phyloP scores from a whole-genome alignment of 1,140 invertebrate genomes.

The Solenopsis invicta region DNA sequence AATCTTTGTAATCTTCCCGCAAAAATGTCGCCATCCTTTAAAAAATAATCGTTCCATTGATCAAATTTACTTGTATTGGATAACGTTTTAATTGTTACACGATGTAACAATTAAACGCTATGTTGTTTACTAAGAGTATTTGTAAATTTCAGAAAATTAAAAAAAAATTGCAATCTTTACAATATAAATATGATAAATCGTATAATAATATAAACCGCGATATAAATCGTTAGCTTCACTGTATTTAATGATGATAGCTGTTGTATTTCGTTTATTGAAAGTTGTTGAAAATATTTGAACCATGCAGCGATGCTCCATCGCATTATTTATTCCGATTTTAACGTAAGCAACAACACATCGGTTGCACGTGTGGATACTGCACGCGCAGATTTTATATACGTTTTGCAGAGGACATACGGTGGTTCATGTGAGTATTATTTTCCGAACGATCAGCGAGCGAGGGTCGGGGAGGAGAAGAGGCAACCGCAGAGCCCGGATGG shows the following conservation, averaged over 20 bases:
- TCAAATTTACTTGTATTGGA: neutral
- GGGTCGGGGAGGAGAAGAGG: constrained; percentile 29
- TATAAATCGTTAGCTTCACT: neutral
- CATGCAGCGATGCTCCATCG: neutral
- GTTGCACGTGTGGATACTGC: constrained; percentile 7
- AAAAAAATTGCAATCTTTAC: neutral
- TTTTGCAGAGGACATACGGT: constrained; percentile 28
- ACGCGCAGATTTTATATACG: constrained; percentile 27
- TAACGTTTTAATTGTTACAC: neutral
- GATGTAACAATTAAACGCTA: neutral
- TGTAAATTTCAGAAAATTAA: neutral
- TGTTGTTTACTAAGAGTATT: neutral
- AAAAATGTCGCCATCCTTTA: neutral
- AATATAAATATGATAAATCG: neutral
- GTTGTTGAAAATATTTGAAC: neutral
- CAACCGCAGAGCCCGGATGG: constrained; percentile 45
- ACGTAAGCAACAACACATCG: constrained; percentile 29
- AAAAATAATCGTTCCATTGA: neutral
- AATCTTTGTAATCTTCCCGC: neutral
- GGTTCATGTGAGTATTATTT: constrained; percentile 58
- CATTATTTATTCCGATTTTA: constrained; percentile 30
- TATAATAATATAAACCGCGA: neutral
- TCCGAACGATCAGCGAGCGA: constrained; percentile 22
- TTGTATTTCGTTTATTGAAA: constrained; percentile 4
- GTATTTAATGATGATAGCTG: neutral